phyloP scores from a whole-genome alignment of 2,888 invertebrate species.

The Philereme vetulata region DNA sequence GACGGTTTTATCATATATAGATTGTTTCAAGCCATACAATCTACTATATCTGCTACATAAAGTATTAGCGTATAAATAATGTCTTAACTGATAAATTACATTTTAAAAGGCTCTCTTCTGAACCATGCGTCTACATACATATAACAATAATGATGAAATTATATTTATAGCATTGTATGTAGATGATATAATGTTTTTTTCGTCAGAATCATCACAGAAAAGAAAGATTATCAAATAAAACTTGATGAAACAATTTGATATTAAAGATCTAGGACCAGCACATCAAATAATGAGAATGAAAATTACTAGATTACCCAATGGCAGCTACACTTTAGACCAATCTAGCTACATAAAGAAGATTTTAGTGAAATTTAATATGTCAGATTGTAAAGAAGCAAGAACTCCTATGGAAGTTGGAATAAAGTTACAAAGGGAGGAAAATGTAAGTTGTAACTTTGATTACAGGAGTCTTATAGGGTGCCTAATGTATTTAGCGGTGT shows the following conservation, averaged over 20 bases:
- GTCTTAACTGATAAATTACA: conserved; percentile 3
- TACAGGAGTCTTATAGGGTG: conserved; percentile 25
- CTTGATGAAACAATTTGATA: conserved; percentile 31
- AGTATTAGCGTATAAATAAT: conserved; percentile 10
- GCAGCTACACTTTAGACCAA: conserved; percentile 3
- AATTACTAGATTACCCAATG: background rate
- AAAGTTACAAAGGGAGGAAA: background rate
- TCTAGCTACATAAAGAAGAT: conserved; percentile 1
- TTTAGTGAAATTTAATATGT: conserved; percentile 3
- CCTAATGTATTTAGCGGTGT: conserved; percentile 38
- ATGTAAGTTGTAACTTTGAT: background rate
- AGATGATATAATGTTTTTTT: conserved; percentile 28
- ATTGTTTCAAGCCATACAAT: background rate
- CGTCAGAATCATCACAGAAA: conserved; percentile 5
- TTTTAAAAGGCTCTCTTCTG: conserved; percentile 2
- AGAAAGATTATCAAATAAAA: conserved; percentile 17
- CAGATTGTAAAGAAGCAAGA: background rate
- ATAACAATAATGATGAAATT: background rate
- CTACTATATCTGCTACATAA: conserved; percentile 5
- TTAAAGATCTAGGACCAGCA: conserved; percentile 29
- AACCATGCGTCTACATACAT: conserved; percentile 9
- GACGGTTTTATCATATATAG: conserved; percentile 1
- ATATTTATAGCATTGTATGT: conserved; percentile 28
- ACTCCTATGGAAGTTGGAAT: conserved; percentile 8
- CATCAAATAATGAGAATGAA: conserved; percentile 11